Percentiles rank a stretch among this genome's conserved stretches.
phyloP scores from a whole-genome alignment of 2,113 vertebrate species.

The Alethe castanea region DNA sequence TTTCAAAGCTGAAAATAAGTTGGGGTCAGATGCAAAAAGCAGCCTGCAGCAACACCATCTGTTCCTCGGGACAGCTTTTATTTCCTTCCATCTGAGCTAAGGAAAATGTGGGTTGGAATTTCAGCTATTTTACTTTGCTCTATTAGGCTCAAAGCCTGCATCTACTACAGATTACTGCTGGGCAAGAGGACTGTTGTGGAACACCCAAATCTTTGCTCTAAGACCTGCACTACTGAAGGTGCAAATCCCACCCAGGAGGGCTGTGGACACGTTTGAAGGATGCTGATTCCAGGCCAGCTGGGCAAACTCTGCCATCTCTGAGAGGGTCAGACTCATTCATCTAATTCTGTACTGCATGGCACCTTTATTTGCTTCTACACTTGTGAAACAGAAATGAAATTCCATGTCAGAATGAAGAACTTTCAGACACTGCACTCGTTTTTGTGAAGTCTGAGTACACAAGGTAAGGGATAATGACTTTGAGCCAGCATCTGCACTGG shows the following conservation, averaged over 20 bases:
- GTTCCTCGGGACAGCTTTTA: conserved; percentile 61
- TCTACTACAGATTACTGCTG: conserved; percentile 40
- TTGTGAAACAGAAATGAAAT: neutral
- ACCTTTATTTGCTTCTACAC: neutral
- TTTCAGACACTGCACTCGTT: rapidly evolving
- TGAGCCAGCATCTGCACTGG: neutral
- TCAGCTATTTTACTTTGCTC: conserved; percentile 64
- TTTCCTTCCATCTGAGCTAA: conserved; percentile 65
- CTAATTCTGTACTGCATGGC: neutral
- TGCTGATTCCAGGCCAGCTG: neutral
- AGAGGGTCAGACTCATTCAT: neutral
- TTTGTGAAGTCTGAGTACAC: neutral
- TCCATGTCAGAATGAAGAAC: neutral
- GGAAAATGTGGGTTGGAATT: conserved; percentile 61
- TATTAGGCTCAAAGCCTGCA: conserved; percentile 59
- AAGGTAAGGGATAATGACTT: neutral
- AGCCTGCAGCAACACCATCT: conserved; percentile 64
- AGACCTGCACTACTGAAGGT: neutral
- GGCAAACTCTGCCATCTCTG: neutral
- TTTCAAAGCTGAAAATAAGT: conserved; percentile 69
- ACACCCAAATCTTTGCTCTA: conserved; percentile 6
- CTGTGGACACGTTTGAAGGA: neutral
- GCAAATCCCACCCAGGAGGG: neutral
- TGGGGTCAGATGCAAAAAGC: conserved; percentile 63
- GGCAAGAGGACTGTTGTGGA: neutral